Evolutionary conservation across 2,888 invertebrate genomes (phyloP), one percentile per base, ranked within the genome.

Genomic region (Stratiomys singularior): DNA sequence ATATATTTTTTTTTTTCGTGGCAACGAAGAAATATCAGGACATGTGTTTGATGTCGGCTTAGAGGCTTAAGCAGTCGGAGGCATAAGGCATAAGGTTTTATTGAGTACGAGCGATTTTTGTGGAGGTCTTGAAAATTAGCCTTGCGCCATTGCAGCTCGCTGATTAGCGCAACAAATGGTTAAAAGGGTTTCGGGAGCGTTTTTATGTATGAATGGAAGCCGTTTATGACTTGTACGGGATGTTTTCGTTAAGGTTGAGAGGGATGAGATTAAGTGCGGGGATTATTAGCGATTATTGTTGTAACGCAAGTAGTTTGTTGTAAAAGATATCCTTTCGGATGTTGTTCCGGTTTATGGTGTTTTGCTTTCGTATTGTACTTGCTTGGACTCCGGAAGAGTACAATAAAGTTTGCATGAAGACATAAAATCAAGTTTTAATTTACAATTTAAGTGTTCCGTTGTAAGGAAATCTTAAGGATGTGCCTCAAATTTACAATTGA

Each of bases 21-120:
- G 37, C 5, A 37, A 9, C 28, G 27, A 37, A 44, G 23, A 27
- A 25, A 63, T 23, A 23, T 4, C 63, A 25, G 67, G 37, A 37
- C 67, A 67, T 67, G 44, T 67, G 67, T 67, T 67, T 67, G 67
- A 37, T 67, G 67, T 67, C 67, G 67, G 44, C 44, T 37, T 37
- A 37, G 37, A 37, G 9, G 37, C 37, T 37, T 37, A 37, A 37
- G 37, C 9, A 37, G 37, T 37, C 37, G 9, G 37, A 37, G 9
- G 37, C 37, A 37, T 9, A 37, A 37, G 37, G 37, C 37, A 37
- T 5, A 37, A 37, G 37, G 37, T 37, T 37, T 37, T 37, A 37
- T 37, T 37, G 37, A 37, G 9, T 3, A 9, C 37, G 9, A 37
- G 37, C 37, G 37, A 37, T 37, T 37, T 37, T 37, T 37, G 37